Conservation (phyloP, 92 coral and sea anemone genomes). For the Phenganax marumi region DNA sequence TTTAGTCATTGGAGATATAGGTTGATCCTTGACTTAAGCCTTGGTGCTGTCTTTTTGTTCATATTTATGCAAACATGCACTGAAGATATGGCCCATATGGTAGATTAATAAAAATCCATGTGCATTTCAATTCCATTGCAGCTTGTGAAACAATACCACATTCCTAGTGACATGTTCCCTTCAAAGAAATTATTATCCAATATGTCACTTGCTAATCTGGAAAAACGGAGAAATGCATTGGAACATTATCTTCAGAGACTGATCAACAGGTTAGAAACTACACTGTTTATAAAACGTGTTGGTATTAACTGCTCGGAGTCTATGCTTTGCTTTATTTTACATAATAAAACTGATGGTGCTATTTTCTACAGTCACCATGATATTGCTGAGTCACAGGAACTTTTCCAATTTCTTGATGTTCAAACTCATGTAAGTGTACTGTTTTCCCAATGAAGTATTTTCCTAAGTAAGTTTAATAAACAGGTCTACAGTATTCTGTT, state of each 20-base stretch:
- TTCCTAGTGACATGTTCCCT: slow-evolving; percentile 95
- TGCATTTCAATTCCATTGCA: neutral
- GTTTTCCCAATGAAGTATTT: neutral
- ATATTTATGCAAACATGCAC: neutral
- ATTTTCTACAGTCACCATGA: slow-evolving; percentile 40
- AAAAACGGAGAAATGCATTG: slow-evolving; percentile 77
- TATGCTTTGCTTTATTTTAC: neutral
- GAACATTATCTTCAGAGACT: slow-evolving; percentile 94
- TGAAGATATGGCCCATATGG: neutral
- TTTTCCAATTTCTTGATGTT: slow-evolving; percentile 81
- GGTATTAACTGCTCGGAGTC: neutral
- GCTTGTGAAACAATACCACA: slow-evolving; percentile 70
- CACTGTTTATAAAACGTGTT: neutral
- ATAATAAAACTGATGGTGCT: neutral
- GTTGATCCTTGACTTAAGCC: too few relatives aligned
- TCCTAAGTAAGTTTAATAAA: neutral
- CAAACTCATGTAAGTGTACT: slow-evolving; percentile 58
- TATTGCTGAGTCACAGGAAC: slow-evolving; percentile 84
- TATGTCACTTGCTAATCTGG: slow-evolving; percentile 72
- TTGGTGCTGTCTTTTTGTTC: neutral
- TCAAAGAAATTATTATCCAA: slow-evolving; percentile 80
- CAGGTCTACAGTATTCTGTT: too few relatives aligned
- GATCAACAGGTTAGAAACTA: slow-evolving; percentile 73
- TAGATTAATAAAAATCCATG: neutral
- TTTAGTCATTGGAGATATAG: too few relatives aligned